phyloP scores from a whole-genome alignment of 1,140 invertebrate genomes.

The Drosophila ogumai region DNA sequence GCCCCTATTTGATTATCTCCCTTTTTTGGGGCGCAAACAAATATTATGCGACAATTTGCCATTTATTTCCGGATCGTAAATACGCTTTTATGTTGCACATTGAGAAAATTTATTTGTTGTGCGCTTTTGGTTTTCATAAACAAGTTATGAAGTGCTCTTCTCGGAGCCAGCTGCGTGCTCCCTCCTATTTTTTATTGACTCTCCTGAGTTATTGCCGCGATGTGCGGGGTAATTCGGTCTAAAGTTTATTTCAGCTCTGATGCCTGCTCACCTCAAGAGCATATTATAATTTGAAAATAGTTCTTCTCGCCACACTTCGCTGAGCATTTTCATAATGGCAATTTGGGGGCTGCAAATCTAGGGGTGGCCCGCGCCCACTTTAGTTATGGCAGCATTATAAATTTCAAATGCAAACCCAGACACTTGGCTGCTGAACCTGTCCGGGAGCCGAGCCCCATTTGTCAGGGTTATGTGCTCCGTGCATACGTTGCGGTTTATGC shows the following conservation, averaged over 20 bases:
- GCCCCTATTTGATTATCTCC: slow-evolving; percentile 37
- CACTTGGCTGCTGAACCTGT: slow-evolving; percentile 48
- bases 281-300: slow-evolving; percentile 52
- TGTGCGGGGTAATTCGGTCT: slow-evolving; percentile 25
- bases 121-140: slow-evolving; percentile 44
- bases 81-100: slow-evolving; percentile 50
- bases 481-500: slow-evolving; percentile 74
- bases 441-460: slow-evolving; percentile 58
- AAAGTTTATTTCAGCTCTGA: slow-evolving; percentile 28
- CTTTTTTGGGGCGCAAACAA: slow-evolving; percentile 31
- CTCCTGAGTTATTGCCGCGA: slow-evolving; percentile 27
- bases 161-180: slow-evolving; percentile 25
- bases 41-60: slow-evolving; percentile 55
- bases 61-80: slow-evolving; percentile 60
- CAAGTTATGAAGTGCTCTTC: slow-evolving; percentile 24
- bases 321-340: slow-evolving; percentile 67
- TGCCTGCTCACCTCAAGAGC: slow-evolving; percentile 24
- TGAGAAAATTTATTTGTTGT: slow-evolving; percentile 49
- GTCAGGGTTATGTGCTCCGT: slow-evolving; percentile 69
- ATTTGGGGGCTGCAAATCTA: slow-evolving; percentile 60
- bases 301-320: slow-evolving; percentile 57
- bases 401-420: slow-evolving; percentile 74
- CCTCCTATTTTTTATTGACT: slow-evolving; percentile 33
- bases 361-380: slow-evolving; percentile 19
- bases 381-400: slow-evolving; percentile 77